Conservation (phyloP, 2,797 vertebrate species). For the Hephaestus fuliginosus region DNA sequence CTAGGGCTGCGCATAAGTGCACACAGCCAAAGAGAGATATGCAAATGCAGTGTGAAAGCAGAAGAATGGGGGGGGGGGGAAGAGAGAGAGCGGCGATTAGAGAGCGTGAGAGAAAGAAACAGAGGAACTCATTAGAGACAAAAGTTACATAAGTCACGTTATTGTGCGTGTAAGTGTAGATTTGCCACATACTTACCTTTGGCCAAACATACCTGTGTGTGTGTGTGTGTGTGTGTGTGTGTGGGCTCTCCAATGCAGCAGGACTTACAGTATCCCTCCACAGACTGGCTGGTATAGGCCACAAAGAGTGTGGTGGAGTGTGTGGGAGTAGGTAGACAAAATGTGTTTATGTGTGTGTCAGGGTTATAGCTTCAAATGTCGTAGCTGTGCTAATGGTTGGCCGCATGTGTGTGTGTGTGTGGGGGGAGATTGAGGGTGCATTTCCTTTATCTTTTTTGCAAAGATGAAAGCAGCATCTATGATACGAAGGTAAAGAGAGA, state of each 20-base stretch:
- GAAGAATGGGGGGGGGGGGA: slow-evolving; percentile 52
- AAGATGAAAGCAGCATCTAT: background rate
- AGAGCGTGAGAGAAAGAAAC: background rate
- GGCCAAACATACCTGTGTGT: slow-evolving; percentile 4
- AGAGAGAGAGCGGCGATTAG: slow-evolving; percentile 7
- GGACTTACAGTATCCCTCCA: background rate
- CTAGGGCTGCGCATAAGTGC: background rate
- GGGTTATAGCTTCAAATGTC: slow-evolving; percentile 39
- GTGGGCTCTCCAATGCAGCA: background rate
- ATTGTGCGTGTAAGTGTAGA: slow-evolving; percentile 20
- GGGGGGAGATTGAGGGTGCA: background rate
- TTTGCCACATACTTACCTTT: slow-evolving; percentile 30
- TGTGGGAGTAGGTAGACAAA: slow-evolving; percentile 42
- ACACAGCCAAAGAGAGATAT: slow-evolving; percentile 39
- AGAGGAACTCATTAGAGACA: slow-evolving; percentile 28
- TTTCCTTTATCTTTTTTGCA: background rate
- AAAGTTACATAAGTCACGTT: slow-evolving; percentile 33
- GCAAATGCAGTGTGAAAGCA: slow-evolving; percentile 64
- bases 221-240: slow-evolving; percentile 9
- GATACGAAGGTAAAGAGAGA: slow-evolving; percentile 4
- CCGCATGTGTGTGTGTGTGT: background rate
- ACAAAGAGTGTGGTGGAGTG: slow-evolving; percentile 23
- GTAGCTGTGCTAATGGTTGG: slow-evolving; percentile 31
- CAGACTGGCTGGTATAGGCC: slow-evolving; percentile 18
- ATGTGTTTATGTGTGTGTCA: slow-evolving; percentile 21